A percentile compares a stretch with the other conserved stretches of the same genome.
phyloP scores from a whole-genome alignment of 2,888 invertebrate species.

The Watsonalla binaria region DNA sequence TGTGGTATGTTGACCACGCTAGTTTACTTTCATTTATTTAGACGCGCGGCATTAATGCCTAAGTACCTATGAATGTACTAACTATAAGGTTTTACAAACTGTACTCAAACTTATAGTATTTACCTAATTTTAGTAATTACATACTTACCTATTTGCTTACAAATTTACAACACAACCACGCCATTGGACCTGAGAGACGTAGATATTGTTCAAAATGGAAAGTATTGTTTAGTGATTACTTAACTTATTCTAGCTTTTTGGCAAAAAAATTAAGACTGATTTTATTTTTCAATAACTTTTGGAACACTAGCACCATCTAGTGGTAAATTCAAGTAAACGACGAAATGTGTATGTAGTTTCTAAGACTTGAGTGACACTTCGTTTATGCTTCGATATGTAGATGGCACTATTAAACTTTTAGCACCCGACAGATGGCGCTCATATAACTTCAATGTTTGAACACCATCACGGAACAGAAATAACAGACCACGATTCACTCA shows the following conservation, averaged over 20 bases:
- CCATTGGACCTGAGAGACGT: too few relatives aligned
- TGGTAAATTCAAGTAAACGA: neutral
- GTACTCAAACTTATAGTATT: too few relatives aligned
- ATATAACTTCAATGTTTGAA: neutral
- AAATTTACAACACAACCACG: too few relatives aligned
- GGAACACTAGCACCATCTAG: neutral
- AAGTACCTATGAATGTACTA: neutral
- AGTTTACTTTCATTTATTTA: neutral
- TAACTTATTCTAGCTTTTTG: too few relatives aligned
- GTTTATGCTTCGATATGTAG: neutral
- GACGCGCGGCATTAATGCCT: neutral
- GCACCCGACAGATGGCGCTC: slow-evolving; percentile 22
- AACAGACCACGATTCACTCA: too few relatives aligned
- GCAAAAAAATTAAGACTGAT: too few relatives aligned
- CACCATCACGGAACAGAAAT: too few relatives aligned
- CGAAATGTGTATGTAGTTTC: neutral
- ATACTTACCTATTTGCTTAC: too few relatives aligned
- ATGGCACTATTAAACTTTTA: neutral
- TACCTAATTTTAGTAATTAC: too few relatives aligned
- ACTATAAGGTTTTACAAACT: too few relatives aligned
- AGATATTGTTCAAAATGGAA: too few relatives aligned
- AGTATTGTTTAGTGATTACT: too few relatives aligned
- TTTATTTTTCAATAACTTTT: neutral
- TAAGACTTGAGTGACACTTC: neutral
- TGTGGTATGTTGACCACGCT: slow-evolving; percentile 3